Percentiles rank a stretch among this genome's conserved stretches.
Evolutionary conservation across 2,888 invertebrate genomes (phyloP).

Genomic region (Bedellia somnulentella): DNA sequence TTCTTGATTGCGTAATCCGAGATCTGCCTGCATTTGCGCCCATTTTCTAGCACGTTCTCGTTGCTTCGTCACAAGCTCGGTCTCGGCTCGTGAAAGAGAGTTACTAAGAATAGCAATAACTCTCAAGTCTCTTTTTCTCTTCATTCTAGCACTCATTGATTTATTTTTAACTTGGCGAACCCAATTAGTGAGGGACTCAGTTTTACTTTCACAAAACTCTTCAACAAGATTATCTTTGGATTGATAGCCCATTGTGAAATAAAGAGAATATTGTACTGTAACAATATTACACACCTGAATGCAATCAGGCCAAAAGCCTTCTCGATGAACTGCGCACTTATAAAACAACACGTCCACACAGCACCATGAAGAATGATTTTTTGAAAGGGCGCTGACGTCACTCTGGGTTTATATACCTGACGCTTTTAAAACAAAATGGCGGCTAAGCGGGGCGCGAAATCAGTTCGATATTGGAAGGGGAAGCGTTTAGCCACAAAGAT

Average conservation of each 20-base stretch:
- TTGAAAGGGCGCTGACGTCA: slow-evolving; percentile 37
- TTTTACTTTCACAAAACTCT: slow-evolving; percentile 59
- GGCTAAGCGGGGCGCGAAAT: too few relatives aligned
- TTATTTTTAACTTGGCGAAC: slow-evolving; percentile 66
- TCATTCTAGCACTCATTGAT: slow-evolving; percentile 58
- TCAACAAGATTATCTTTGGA: slow-evolving; percentile 44
- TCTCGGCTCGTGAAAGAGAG: slow-evolving; percentile 62
- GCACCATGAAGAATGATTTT: slow-evolving; percentile 22
- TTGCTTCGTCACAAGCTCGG: slow-evolving; percentile 64
- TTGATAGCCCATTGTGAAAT: slow-evolving; percentile 41
- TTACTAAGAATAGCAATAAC: slow-evolving; percentile 66
- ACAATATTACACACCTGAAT: slow-evolving; percentile 54
- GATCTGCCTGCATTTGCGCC: slow-evolving; percentile 57
- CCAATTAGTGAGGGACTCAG: slow-evolving; percentile 63
- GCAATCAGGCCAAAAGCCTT: slow-evolving; percentile 36
- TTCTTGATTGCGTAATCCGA: slow-evolving; percentile 44
- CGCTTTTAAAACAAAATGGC: slow-evolving; percentile 12
- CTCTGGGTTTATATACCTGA: slow-evolving; percentile 26
- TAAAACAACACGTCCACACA: slow-evolving; percentile 23
- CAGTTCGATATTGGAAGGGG: too few relatives aligned
- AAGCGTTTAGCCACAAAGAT: too few relatives aligned
- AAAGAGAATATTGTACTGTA: slow-evolving; percentile 31
- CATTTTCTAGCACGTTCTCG: slow-evolving; percentile 64
- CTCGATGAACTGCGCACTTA: slow-evolving; percentile 28
- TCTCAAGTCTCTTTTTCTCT: slow-evolving; percentile 63